phyloP scores from a whole-genome alignment of 2,113 vertebrate genomes.

The Pluvianellus socialis region DNA sequence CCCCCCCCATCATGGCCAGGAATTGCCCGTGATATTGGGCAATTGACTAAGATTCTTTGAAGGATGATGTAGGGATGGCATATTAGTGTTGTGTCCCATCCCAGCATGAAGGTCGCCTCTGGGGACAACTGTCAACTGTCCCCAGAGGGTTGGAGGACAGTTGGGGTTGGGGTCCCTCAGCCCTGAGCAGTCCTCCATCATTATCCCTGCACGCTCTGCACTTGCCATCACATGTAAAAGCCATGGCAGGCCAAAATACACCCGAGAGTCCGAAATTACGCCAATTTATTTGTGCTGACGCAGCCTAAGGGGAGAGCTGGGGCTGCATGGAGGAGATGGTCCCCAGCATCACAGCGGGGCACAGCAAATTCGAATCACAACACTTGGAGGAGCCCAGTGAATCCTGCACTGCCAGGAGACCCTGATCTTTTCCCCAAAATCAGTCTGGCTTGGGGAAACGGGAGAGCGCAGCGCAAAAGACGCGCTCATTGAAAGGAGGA shows the following conservation, averaged over 20 bases:
- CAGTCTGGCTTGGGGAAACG: background rate
- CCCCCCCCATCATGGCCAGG: background rate
- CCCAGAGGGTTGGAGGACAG: too few species aligned
- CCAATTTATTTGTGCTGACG: background rate
- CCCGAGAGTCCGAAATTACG: background rate
- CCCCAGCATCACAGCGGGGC: background rate
- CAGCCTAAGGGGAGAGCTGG: background rate
- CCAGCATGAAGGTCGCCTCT: background rate
- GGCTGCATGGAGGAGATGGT: background rate
- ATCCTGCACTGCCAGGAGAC: background rate
- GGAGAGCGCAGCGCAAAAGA: accelerated
- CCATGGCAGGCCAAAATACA: background rate
- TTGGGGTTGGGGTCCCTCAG: background rate
- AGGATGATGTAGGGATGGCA: background rate
- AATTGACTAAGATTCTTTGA: background rate
- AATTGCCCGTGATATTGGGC: background rate
- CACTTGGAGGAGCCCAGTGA: background rate
- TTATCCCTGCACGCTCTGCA: background rate
- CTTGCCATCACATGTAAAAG: background rate
- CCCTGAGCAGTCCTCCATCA: background rate
- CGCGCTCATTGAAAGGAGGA: background rate
- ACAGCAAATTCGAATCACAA: background rate
- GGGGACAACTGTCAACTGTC: background rate
- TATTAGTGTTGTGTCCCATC: background rate
- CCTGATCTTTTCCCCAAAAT: background rate